Evolutionary conservation across 2,888 invertebrate genomes (phyloP), one percentile per base, ranked within the genome.

Genomic region (Oxyscelio sp.): DNA sequence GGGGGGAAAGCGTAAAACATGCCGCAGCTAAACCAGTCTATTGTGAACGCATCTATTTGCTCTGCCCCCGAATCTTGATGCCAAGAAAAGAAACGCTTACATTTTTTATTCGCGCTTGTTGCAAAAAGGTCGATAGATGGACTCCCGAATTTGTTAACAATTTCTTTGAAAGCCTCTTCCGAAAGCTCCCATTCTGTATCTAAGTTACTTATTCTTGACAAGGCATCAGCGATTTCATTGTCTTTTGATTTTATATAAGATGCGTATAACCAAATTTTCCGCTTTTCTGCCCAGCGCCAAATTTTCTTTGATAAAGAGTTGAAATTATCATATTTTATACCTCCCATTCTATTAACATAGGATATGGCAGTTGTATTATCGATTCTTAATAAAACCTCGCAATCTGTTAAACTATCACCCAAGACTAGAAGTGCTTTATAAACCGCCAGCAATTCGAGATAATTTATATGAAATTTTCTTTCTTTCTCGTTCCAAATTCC

Each of bases 341-440:
- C 85, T 43, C 85, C 86, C 58, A 71, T 71, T 21, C 87, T 80
- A 63, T 87, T 85, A 15, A 85, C 52, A 54, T 88, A 86, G 13
- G 86, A 81, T 40, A 85, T 43, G 3, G 85, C 87, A 2, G 87
- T 87, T 1, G 82, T 87, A 34, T 87, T 88, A 50, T 85, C 81
- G 3, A 79, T 52, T 61, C 85, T 66, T 21, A 85, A 17, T 11
- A 87, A 50, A 11, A 87, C 27, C 17, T 86, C 66, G 40, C 82
- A 79, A 50, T 83, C 22, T 24, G 22, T 15, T 2, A 70, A 48
- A 15, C 73, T 61, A 9, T 45, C 19, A 5, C 56, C 85, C 13
- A 85, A 68, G 13, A 31, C 61, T 70, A 77, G 61, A 3, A 87
- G 34, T 2, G 77, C 82, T 34, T 61, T 63, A n/a, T 52, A 40